phyloP scores from a whole-genome alignment of 2,888 invertebrate species.

The Smittia aterrima region DNA sequence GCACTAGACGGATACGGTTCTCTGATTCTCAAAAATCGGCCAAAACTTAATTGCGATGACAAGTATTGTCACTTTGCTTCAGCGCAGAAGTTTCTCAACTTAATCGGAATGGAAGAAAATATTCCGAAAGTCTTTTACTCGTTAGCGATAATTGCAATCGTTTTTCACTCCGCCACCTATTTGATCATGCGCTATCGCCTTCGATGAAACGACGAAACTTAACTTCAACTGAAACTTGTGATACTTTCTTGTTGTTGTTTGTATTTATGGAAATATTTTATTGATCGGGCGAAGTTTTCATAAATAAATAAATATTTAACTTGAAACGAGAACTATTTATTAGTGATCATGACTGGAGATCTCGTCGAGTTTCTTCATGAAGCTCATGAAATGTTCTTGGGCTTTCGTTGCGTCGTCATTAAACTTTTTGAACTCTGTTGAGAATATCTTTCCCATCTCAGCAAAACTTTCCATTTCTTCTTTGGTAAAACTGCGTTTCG shows the following conservation, averaged over 20 bases:
- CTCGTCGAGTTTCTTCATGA: constrained; percentile 13
- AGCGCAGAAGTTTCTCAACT: constrained; percentile 69
- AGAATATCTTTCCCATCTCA: constrained; percentile 16
- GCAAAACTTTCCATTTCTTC: constrained; percentile 15
- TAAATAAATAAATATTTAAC: neutral
- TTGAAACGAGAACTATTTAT: neutral
- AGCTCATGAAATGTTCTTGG: constrained; percentile 1
- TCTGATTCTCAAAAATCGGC: constrained; percentile 77
- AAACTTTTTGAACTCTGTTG: constrained; percentile 11
- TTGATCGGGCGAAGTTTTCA: neutral
- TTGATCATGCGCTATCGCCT: neutral
- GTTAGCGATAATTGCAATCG: neutral
- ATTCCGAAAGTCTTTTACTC: neutral
- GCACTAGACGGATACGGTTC: constrained; percentile 79
- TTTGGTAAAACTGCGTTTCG: constrained; percentile 9
- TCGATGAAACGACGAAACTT: neutral
- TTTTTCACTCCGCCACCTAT: neutral
- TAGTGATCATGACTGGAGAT: neutral
- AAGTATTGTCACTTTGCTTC: constrained; percentile 73
- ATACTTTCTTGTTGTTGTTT: neutral
- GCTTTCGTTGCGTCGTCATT: constrained; percentile 14
- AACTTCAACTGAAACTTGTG: neutral
- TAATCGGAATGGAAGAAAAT: constrained; percentile 62
- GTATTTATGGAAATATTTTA: neutral
- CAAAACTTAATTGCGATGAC: constrained; percentile 69